Percentiles rank a stretch among this genome's conserved stretches.
phyloP scores from a whole-genome alignment of 2,113 vertebrate species.

The Rhea pennata region DNA sequence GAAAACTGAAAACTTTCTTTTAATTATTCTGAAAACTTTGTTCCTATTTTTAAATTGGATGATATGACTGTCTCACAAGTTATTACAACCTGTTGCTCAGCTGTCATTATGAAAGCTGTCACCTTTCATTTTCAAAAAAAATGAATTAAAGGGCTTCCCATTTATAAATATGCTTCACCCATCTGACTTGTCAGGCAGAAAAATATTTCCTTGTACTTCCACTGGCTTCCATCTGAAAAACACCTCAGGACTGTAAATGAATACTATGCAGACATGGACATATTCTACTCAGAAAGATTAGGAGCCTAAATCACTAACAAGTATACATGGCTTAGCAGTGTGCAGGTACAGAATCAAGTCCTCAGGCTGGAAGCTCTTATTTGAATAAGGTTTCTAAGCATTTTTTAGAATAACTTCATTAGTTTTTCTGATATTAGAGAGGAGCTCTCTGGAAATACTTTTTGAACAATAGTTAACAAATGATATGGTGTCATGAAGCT shows the following conservation, averaged over 20 bases:
- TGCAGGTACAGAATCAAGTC: neutral
- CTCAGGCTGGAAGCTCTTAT: neutral
- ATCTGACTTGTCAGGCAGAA: neutral
- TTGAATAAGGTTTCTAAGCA: neutral
- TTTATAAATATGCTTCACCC: neutral
- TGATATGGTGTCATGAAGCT: neutral
- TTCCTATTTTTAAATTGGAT: neutral
- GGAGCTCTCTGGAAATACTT: neutral
- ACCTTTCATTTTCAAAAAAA: neutral
- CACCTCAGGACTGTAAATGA: neutral
- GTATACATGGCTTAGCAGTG: neutral
- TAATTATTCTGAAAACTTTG: neutral
- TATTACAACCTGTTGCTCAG: rapidly evolving
- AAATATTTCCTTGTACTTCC: neutral
- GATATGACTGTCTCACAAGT: neutral
- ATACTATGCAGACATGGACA: rapidly evolving
- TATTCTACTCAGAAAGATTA: neutral
- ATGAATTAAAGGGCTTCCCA: neutral
- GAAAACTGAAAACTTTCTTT: neutral
- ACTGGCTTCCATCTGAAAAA: neutral
- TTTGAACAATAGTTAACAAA: slow-evolving; percentile 6
- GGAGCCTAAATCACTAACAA: neutral
- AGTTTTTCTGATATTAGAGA: neutral
- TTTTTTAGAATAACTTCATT: neutral
- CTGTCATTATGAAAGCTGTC: neutral